These are phyloP conservation scores for Corvus hawaiiensis DNA, from an alignment of 2,113 vertebrate species.

Conservation along the genomic window DNA sequence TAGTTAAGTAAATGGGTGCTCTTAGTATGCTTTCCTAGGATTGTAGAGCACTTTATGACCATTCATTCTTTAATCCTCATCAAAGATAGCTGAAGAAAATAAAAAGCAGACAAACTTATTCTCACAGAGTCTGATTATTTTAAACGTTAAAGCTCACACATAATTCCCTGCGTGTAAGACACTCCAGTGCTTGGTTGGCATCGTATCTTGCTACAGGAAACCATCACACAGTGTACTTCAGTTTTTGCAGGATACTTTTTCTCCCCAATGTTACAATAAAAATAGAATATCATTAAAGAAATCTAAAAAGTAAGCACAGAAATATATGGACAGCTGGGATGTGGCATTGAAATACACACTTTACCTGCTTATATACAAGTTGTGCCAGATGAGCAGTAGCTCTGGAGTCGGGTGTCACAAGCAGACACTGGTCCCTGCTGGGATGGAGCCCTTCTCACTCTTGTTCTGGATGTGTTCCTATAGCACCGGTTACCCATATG, in stretches of 20 bases:
- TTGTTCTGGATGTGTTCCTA: background rate
- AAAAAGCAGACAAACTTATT: background rate
- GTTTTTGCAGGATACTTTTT: background rate
- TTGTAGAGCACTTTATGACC: background rate
- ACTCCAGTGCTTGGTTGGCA: background rate
- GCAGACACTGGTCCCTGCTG: background rate
- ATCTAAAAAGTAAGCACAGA: background rate
- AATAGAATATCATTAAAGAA: background rate
- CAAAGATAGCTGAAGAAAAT: background rate
- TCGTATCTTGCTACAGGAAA: background rate
- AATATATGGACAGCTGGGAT: background rate
- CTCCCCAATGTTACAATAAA: background rate
- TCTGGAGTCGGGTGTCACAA: accelerated
- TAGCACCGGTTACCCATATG: background rate
- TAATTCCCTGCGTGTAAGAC: background rate
- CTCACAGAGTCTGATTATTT: background rate
- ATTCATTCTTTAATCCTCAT: conserved; percentile 34
- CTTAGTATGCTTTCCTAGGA: background rate
- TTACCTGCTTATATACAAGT: background rate
- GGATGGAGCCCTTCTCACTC: background rate
- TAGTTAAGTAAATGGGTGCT: background rate
- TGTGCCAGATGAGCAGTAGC: background rate
- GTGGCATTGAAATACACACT: background rate
- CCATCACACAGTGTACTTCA: background rate
- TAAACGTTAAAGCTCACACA: background rate